Base-by-base conservation (phyloP, 2,113 vertebrate species). In the Podocnemis expansa region DNA sequence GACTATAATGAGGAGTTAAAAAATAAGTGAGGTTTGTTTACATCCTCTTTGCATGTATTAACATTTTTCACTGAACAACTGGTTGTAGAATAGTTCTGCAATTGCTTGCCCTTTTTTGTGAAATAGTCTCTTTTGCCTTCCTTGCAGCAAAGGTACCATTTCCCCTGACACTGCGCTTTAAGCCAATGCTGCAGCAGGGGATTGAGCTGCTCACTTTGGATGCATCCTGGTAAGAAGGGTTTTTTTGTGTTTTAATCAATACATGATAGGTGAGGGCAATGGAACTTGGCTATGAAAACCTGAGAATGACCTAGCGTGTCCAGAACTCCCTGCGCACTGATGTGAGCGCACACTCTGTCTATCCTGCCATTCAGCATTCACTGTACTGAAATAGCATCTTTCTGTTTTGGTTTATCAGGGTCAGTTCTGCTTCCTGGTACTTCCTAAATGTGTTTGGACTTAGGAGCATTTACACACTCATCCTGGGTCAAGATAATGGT, bases 401-500 rank as follows among this genome's bases (percentile, higher is more conserved):
- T 89, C 89, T 95, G 45, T 89, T 97, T 92, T 97, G 24, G 88
- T 95, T 97, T 96, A 41, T 85, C 95, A 99, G 99, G 99, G 99
- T 99, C 93, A 99, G 99, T 97, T 99, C 99, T 88, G 99, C 99
- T 54, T 99, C 99, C 31, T 99, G 99, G 99, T 99, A 99, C 97
- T 99, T 99, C 96, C 98, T 99, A 93, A 99, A 99, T 93, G 99
- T 99, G 25, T 99, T 99, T 98, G 99, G 99, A 96, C 99, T 99
- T 91, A 98, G 99, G 96, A 99, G 99, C 98, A 99, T 99, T 98
- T 99, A 99, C 93, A 99, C 99, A 3, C 98, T 99, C 91, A 99
- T 99, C 94, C 98, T 99, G 85, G 99, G 99, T 95, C 99, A 99
- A 97, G 99, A 99, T 95, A 99, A 99, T 92, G 99, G 99, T 99